phyloP scores from a whole-genome alignment of 2,888 invertebrate genomes.

The Pheosia tremula region DNA sequence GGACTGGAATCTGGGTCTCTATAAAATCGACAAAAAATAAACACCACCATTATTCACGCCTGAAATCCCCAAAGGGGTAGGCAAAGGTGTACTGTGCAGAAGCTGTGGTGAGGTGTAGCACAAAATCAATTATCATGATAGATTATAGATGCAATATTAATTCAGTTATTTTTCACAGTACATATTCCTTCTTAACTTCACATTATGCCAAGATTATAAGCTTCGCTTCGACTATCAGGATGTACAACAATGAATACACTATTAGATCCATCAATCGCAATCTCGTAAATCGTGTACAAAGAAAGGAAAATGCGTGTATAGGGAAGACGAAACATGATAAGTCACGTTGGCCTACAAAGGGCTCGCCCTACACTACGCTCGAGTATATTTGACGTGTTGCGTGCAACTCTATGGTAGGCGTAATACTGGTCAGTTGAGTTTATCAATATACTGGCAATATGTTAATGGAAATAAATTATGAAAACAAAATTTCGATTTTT shows the following conservation, averaged over 20 bases:
- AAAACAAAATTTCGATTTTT: neutral
- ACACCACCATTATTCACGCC: no score
- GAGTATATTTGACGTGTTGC: slow-evolving; percentile 42
- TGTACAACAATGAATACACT: slow-evolving; percentile 51
- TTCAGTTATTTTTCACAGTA: no score
- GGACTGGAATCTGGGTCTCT: no score
- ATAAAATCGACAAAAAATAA: no score
- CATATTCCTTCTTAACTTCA: neutral
- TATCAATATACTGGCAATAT: no score
- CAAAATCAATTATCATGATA: no score
- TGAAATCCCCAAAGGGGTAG: no score
- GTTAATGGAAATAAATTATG: no score
- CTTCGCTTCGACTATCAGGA: neutral
- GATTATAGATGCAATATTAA: no score
- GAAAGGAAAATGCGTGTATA: slow-evolving; percentile 50
- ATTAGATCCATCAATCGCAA: slow-evolving; percentile 45
- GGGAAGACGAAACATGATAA: slow-evolving; percentile 56
- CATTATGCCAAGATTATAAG: neutral
- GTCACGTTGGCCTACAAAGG: slow-evolving; percentile 54
- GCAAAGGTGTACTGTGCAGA: no score
- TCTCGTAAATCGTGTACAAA: slow-evolving; percentile 57
- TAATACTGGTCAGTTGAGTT: no score
- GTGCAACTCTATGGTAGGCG: slow-evolving; percentile 13
- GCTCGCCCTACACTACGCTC: slow-evolving; percentile 21
- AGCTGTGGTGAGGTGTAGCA: no score